A percentile compares a stretch with the other conserved stretches of the same genome.
phyloP scores from a whole-genome alignment of 2,113 vertebrate genomes.

The Notarius lentiginosus region DNA sequence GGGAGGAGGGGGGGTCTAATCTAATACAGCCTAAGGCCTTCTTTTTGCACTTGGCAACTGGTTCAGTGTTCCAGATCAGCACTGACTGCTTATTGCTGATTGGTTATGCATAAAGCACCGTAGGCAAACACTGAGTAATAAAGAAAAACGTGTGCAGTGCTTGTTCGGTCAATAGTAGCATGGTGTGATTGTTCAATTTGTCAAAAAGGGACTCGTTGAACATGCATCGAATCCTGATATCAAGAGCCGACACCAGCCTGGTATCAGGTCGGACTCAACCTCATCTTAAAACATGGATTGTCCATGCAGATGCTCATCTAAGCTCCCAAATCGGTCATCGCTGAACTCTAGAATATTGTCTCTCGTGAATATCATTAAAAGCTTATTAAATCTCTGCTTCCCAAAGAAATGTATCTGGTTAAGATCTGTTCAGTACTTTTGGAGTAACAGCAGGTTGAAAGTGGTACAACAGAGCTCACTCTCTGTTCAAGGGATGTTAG shows the following conservation, averaged over 20 bases:
- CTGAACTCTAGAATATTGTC: no score
- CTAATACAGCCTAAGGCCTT: background rate
- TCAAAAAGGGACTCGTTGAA: background rate
- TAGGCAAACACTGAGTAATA: background rate
- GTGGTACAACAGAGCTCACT: no score
- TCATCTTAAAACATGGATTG: background rate
- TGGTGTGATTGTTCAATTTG: no score
- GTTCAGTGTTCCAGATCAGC: background rate
- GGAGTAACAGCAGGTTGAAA: no score
- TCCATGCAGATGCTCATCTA: no score
- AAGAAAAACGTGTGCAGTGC: background rate
- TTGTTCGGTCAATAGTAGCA: background rate
- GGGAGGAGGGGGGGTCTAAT: no score
- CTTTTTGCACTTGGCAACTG: background rate
- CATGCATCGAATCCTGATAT: background rate
- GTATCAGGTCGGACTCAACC: background rate
- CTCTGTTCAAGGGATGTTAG: no score
- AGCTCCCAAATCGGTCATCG: no score
- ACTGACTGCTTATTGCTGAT: background rate
- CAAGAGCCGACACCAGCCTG: background rate
- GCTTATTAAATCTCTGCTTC: no score
- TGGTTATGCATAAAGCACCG: background rate
- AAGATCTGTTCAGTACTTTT: no score
- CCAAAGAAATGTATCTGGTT: no score
- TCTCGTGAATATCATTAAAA: no score